Conservation (phyloP, 92 coral and sea anemone genomes). For the Nematostella vectensis region DNA sequence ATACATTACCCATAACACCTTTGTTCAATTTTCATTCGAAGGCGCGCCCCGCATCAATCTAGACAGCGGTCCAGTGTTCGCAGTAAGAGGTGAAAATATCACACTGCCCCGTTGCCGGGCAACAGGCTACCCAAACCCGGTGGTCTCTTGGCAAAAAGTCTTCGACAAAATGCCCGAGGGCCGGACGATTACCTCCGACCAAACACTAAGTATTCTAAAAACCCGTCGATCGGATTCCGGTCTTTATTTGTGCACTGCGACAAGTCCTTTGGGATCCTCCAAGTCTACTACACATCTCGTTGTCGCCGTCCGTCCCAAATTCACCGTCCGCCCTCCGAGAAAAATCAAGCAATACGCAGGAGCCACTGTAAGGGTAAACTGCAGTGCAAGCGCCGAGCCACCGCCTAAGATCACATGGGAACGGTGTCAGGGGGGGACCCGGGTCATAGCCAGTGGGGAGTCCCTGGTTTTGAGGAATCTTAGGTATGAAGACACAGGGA, state of each 20-base stretch:
- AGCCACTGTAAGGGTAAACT: conserved; percentile 20
- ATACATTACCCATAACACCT: too few species aligned
- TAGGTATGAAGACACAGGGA: conserved; percentile 38
- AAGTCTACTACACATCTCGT: conserved; percentile 10
- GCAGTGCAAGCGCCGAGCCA: conserved; percentile 35
- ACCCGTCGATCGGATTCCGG: conserved; percentile 31
- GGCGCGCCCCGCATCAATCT: conserved; percentile 25
- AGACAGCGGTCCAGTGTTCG: conserved; percentile 23
- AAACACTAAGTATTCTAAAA: conserved; percentile 22
- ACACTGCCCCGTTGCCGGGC: conserved; percentile 28
- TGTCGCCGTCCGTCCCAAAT: conserved; percentile 15
- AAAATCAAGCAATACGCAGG: conserved; percentile 29
- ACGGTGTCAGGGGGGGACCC: conserved; percentile 12
- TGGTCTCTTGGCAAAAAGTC: conserved; percentile 49
- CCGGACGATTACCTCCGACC: conserved; percentile 23
- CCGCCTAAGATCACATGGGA: conserved; percentile 40
- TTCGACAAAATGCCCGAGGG: conserved; percentile 40
- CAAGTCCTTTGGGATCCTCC: conserved; percentile 25
- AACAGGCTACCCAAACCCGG: conserved; percentile 46
- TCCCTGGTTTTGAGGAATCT: conserved; percentile 30
- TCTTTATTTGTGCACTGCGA: conserved; percentile 40
- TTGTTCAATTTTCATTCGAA: too few species aligned
- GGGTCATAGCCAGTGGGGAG: conserved; percentile 14
- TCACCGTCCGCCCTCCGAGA: conserved; percentile 19
- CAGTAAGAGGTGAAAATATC: conserved; percentile 19